Percentiles rank a stretch among this genome's conserved stretches.
Conservation (phyloP, 1,140 invertebrate genomes). For the Eumaeus atala region DNA sequence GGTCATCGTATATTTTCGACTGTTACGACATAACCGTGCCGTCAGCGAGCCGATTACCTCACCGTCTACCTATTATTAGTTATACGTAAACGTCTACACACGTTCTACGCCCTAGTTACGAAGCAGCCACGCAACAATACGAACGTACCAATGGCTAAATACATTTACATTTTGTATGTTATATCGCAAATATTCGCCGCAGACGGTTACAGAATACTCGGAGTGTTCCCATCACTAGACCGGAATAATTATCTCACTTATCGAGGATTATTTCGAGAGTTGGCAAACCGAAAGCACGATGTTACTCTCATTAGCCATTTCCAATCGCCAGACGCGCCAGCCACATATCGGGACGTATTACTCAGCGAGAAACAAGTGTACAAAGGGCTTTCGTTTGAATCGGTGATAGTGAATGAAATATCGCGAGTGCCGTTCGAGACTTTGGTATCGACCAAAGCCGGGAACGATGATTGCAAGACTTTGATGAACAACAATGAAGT, state of each 20-base stretch:
- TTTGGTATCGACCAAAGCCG: slow-evolving; percentile 59
- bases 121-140: slow-evolving; percentile 41
- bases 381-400: slow-evolving; percentile 61
- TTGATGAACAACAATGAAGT: slow-evolving; percentile 71
- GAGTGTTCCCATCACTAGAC: slow-evolving; percentile 77
- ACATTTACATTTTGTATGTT: slow-evolving; percentile 39
- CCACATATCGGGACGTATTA: slow-evolving; percentile 76
- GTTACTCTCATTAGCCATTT: slow-evolving; percentile 82
- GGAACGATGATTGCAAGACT: slow-evolving; percentile 72
- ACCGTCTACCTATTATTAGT: slow-evolving; percentile 67
- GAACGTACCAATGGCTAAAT: slow-evolving; percentile 51
- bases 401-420: slow-evolving; percentile 58
- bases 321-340: slow-evolving; percentile 61
- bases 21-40: slow-evolving; percentile 55
- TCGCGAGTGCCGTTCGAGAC: slow-evolving; percentile 64
- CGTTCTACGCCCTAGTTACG: slow-evolving; percentile 58
- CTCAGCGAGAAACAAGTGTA: slow-evolving; percentile 55
- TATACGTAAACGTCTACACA: slow-evolving; percentile 38
- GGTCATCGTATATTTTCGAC: slow-evolving; percentile 60
- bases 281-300: slow-evolving; percentile 79
- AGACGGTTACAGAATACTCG: slow-evolving; percentile 76
- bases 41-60: slow-evolving; percentile 62
- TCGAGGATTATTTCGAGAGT: slow-evolving; percentile 76
- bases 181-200: slow-evolving; percentile 37
- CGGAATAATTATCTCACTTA: slow-evolving; percentile 83